Evolutionary conservation across 2,797 vertebrate genomes (phyloP).

Genomic region (Caiman crocodilus): DNA sequence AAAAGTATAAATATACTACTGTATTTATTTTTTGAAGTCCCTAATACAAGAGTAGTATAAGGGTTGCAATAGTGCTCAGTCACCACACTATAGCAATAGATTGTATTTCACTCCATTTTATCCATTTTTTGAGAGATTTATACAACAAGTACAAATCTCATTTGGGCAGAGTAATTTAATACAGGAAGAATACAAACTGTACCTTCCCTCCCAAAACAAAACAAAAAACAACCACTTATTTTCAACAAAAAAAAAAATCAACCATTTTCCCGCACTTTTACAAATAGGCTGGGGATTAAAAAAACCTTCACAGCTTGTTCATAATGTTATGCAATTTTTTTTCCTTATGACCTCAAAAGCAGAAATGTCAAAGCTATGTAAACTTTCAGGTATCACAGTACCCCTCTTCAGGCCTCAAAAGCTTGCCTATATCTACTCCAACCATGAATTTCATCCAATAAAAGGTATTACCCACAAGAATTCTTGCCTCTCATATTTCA

Average conservation of each 20-base stretch:
- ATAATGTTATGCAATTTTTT: neutral
- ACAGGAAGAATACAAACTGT: neutral
- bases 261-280: neutral
- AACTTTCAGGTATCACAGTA: too few species aligned
- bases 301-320: neutral
- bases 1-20: neutral
- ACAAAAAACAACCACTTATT: neutral
- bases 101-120: neutral
- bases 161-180: neutral
- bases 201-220: neutral
- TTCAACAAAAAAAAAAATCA: neutral
- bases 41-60: neutral
- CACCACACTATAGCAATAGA: neutral
- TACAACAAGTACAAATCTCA: neutral
- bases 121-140: neutral
- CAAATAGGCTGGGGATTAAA: neutral
- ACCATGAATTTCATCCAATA: too few species aligned
- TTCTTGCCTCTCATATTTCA: too few species aligned
- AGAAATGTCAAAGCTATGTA: neutral
- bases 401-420: too few species aligned
- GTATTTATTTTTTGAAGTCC: neutral
- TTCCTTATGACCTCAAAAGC: neutral
- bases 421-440: too few species aligned
- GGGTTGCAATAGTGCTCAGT: neutral
- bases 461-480: too few species aligned